A percentile compares a stretch with the other conserved stretches of the same genome.
Conservation (phyloP, 2,888 invertebrate species). For the Meteorus colon region DNA sequence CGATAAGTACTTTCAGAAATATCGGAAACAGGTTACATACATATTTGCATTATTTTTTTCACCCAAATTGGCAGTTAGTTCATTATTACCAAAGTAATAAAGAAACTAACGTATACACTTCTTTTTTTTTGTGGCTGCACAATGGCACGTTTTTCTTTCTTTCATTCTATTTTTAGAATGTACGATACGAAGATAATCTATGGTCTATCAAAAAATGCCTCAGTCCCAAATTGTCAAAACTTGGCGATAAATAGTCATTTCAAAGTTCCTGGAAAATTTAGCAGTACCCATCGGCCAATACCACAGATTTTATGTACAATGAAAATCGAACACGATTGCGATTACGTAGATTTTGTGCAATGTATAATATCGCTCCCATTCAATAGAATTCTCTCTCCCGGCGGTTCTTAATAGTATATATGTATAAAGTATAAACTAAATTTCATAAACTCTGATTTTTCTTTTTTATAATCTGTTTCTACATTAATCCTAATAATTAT, state of each 20-base stretch:
- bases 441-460: slow-evolving; percentile 70
- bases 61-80: slow-evolving; percentile 66
- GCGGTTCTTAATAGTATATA: slow-evolving; percentile 52
- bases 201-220: slow-evolving; percentile 59
- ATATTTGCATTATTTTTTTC: slow-evolving; percentile 56
- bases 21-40: slow-evolving; percentile 68
- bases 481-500: slow-evolving; percentile 67
- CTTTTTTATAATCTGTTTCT: slow-evolving; percentile 61
- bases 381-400: slow-evolving; percentile 42
- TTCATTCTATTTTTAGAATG: slow-evolving; percentile 54
- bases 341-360: slow-evolving; percentile 67
- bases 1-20: slow-evolving; percentile 72
- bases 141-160: slow-evolving; percentile 67
- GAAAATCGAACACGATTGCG: slow-evolving; percentile 60
- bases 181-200: slow-evolving; percentile 54
- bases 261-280: slow-evolving; percentile 48
- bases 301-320: slow-evolving; percentile 41
- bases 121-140: slow-evolving; percentile 65
- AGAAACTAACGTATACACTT: slow-evolving; percentile 66
- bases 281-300: slow-evolving; percentile 34
- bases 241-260: slow-evolving; percentile 59
- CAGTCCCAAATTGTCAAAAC: slow-evolving; percentile 57
- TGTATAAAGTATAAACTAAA: slow-evolving; percentile 68
- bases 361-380: slow-evolving; percentile 56
- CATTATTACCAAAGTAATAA: slow-evolving; percentile 57